Percentiles rank a stretch among this genome's conserved stretches.
These are phyloP conservation scores for Cyclina sinensis DNA, from an alignment of 1,140 invertebrate species.

Conservation along the genomic window DNA sequence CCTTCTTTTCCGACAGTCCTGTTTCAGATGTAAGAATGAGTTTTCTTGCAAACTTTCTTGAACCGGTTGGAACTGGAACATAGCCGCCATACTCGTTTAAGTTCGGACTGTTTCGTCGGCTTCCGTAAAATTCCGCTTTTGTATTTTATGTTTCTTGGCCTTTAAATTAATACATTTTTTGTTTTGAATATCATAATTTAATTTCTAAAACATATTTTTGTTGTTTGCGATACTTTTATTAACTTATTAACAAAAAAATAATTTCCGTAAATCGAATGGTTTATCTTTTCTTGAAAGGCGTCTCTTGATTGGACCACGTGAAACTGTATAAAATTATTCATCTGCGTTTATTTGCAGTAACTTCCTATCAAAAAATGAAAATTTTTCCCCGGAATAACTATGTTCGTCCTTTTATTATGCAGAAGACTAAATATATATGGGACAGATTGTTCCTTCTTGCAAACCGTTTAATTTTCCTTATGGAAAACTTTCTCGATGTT, in stretches of 20 bases:
- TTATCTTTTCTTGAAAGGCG: neutral
- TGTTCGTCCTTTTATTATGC: too few species aligned
- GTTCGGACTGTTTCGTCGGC: constrained; percentile 72
- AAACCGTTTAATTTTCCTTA: neutral
- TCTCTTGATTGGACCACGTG: neutral
- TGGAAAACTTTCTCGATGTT: constrained; percentile 31
- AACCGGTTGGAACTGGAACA: constrained; percentile 87
- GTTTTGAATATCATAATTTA: too few species aligned
- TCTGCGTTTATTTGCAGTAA: too few species aligned
- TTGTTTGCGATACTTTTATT: neutral
- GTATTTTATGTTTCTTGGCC: too few species aligned
- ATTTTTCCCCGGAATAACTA: too few species aligned
- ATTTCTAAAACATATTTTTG: too few species aligned
- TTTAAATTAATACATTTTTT: too few species aligned
- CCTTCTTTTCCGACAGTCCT: constrained; percentile 50
- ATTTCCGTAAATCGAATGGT: neutral
- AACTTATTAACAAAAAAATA: neutral
- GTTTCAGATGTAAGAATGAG: constrained; percentile 75
- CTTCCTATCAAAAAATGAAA: too few species aligned
- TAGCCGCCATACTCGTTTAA: constrained; percentile 82
- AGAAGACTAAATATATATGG: too few species aligned
- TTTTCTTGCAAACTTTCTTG: constrained; percentile 75
- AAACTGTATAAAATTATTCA: neutral
- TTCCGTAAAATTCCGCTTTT: constrained; percentile 74
- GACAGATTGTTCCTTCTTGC: too few species aligned